Evolutionary conservation across 2,888 invertebrate species (phyloP), one percentile per base, ranked within the genome.

Genomic region (Lasioglossum villosulum): DNA sequence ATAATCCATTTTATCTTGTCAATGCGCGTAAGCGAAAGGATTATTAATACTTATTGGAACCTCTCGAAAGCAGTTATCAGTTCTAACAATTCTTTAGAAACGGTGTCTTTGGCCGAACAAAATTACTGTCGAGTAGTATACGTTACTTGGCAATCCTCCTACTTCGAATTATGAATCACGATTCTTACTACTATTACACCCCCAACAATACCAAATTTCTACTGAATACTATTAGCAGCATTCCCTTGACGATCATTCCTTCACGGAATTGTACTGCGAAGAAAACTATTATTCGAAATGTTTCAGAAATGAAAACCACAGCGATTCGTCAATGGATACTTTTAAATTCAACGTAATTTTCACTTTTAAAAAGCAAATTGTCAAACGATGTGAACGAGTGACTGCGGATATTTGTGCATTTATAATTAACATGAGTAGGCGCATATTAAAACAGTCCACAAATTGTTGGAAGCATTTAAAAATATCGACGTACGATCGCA

Each of bases 71-170:
- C 56, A n/a, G 56, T n/a, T 56, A 56, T 56, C 56, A 56, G n/a
- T n/a, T 56, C n/a, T 56, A 56, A 56, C n/a, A 56, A 56, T 56
- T 56, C 56, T 56, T 63, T 63, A 63, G 30, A 63, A 63, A 63
- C 30, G 56, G 56, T 56, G n/a, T 56, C 56, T 56, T n/a, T 56
- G 56, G 4, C 56, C 56, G 56, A 56, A 56, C 12, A 56, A n/a
- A 12, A 56, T 56, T n/a, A 52, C 52, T 52, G 8, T 23, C 23
- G 23, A 23, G 52, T 52, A 23, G 8, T 10, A n/a, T 12, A n/a
- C n/a, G n/a, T 56, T 56, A 56, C 56, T 56, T 56, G 56, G 56
- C 56, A 56, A 56, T 56, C n/a, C 56, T 56, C n/a, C 56, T n/a
- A 12, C n/a, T n/a, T 56, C n/a, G 56, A 56, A 56, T 56, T 56